Base-by-base conservation (phyloP, 2,888 invertebrate species). In the Mimas tiliae region DNA sequence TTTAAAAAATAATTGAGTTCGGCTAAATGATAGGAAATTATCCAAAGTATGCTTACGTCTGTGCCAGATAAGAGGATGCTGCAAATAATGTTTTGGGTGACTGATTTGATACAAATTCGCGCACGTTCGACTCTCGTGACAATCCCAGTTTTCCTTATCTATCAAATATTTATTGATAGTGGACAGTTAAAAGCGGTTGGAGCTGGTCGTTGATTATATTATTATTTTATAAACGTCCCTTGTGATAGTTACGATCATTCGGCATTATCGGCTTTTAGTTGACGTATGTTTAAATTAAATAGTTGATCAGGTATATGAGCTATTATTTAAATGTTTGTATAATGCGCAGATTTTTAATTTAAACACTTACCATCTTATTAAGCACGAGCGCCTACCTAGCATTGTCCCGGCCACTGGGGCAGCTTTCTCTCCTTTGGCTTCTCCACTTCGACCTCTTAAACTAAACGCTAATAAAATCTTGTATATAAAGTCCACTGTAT, bases 41-140 rank as follows among this genome's bases (percentile, higher is more conserved):
- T 58, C 58, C 38, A 58, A n/a, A 16, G 42, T 19, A 19, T 58
- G 58, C 38, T 58, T 16, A 58, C 58, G 58, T 58, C 38, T 38
- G 9, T 58, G 11, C 27, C 14, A 42, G 58, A 58, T 58, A 58
- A 27, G 21, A 38, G 12, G 38, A 38, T 2, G 19, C 19, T 58
- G 33, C 19, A 19, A 12, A 58, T 19, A 58, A 27, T 27, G 27
- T 58, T 58, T 58, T 19, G 38, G 38, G 16, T 19, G 42, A 6
- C 19, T 19, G 38, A 19, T 42, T 6, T 6, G 42, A 58, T 58
- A 12, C 11, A 38, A 58, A 11, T 12, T 19, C 38, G 38, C 19
- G 38, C 58, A 58, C 19, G 42, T 11, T 19, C 6, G 19, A 12
- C 19, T 58, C 58, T 58, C 58, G 19, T 58, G 58, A 58, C 58